Percentiles rank a stretch among this genome's conserved stretches.
Conservation (phyloP, 2,797 vertebrate genomes). For the Myotis vivesi region DNA sequence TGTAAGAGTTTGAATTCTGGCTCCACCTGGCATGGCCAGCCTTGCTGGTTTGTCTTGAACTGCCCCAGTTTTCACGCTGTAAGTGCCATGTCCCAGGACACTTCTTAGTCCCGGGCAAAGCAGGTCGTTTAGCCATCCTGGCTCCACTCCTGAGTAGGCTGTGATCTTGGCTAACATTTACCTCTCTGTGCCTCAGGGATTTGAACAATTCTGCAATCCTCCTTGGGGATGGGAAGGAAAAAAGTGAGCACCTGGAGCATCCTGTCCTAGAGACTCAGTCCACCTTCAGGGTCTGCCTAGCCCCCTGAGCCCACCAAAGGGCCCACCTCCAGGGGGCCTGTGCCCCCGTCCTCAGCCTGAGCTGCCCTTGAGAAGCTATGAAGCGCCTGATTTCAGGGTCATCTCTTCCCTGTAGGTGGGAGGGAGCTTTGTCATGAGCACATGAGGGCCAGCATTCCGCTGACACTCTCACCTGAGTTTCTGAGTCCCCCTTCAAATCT, state of each 20-base stretch:
- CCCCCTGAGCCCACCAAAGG: background rate
- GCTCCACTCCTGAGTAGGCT: background rate
- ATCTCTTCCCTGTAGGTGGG: background rate
- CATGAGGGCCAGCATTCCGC: no score
- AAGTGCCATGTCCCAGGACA: background rate
- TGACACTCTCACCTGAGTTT: background rate
- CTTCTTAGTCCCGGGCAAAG: background rate
- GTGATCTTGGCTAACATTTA: background rate
- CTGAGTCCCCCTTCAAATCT: background rate
- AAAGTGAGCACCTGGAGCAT: background rate
- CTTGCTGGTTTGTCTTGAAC: background rate
- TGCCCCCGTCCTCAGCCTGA: background rate
- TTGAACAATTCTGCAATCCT: background rate
- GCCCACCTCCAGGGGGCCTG: background rate
- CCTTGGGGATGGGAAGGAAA: background rate
- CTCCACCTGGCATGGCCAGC: background rate
- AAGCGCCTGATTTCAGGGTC: background rate
- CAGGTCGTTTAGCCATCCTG: background rate
- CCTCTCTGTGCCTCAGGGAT: background rate
- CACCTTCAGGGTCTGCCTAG: background rate
- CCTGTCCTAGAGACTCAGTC: background rate
- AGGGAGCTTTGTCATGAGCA: background rate
- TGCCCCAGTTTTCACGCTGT: background rate
- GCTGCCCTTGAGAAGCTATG: background rate
- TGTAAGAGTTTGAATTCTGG: background rate